phyloP scores from a whole-genome alignment of 2,113 vertebrate genomes.

The Garra rufa region DNA sequence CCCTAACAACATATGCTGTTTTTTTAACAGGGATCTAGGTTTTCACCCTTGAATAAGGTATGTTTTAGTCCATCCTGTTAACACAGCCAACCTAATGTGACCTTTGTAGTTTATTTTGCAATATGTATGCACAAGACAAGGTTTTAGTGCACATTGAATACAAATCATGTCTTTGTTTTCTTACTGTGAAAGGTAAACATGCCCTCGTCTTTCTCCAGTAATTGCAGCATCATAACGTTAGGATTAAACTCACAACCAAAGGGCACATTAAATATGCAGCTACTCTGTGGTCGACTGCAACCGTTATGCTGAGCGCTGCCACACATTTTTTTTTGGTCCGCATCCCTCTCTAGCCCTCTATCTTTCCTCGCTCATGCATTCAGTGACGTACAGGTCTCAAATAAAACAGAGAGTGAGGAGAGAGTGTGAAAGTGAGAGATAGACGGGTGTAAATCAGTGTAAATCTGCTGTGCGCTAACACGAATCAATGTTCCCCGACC shows the following conservation, averaged over 20 bases:
- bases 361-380: background rate
- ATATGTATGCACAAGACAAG: background rate
- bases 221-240: constrained; percentile 45
- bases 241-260: constrained; percentile 57
- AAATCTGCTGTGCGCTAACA: background rate
- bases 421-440: background rate
- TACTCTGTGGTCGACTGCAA: constrained; percentile 37
- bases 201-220: constrained; percentile 6
- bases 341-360: background rate
- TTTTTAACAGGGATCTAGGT: too few relatives aligned
- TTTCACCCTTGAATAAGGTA: background rate
- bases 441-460: constrained; percentile 5
- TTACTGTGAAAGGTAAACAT: background rate
- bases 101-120: background rate
- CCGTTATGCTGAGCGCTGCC: constrained; percentile 22
- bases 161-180: background rate
- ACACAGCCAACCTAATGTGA: background rate
- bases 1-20: too few relatives aligned
- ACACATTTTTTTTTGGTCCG: constrained; percentile 22
- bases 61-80: background rate
- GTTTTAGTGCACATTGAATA: background rate
- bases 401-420: background rate
- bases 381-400: background rate
- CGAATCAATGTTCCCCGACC: background rate
- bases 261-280: constrained; percentile 65